These are phyloP conservation scores for Fissipunctia ypsillon DNA, from an alignment of 2,888 invertebrate genomes.

Conservation along the genomic window DNA sequence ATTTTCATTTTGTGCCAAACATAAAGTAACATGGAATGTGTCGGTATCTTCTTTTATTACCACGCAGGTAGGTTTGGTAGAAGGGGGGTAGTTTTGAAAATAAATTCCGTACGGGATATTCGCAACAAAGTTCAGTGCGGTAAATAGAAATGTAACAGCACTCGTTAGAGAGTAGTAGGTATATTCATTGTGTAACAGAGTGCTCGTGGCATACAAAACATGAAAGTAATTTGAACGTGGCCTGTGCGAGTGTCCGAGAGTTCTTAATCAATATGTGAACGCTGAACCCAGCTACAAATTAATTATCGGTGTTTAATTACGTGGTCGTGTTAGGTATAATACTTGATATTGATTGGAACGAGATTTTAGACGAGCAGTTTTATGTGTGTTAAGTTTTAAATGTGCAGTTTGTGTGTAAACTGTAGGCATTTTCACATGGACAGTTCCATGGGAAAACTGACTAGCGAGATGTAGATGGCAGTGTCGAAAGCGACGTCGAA, in stretches of 20 bases:
- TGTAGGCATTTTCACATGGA: background rate
- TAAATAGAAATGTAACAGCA: slow-evolving; percentile 66
- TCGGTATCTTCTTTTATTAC: slow-evolving; percentile 62
- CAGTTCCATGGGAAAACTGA: background rate
- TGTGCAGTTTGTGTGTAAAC: background rate
- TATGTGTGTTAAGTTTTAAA: slow-evolving; percentile 9
- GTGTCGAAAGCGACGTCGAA: too few relatives aligned
- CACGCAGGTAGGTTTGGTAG: slow-evolving; percentile 50
- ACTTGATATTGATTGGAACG: slow-evolving; percentile 8
- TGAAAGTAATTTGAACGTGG: slow-evolving; percentile 71
- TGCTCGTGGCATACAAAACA: slow-evolving; percentile 59
- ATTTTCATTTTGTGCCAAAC: slow-evolving; percentile 56
- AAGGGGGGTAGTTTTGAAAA: slow-evolving; percentile 58
- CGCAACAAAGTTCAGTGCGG: slow-evolving; percentile 69
- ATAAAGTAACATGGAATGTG: slow-evolving; percentile 58
- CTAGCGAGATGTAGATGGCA: background rate
- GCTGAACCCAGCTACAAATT: slow-evolving; percentile 40
- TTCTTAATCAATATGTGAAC: slow-evolving; percentile 54
- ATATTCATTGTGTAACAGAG: too few relatives aligned
- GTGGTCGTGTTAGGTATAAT: slow-evolving; percentile 12
- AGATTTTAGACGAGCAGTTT: background rate
- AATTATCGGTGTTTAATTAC: slow-evolving; percentile 50
- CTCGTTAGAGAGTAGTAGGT: too few relatives aligned
- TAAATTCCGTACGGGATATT: slow-evolving; percentile 64
- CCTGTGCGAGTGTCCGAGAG: slow-evolving; percentile 44